These are phyloP conservation scores for Deilephila porcellus DNA, from an alignment of 2,888 invertebrate species.

Conservation along the genomic window DNA sequence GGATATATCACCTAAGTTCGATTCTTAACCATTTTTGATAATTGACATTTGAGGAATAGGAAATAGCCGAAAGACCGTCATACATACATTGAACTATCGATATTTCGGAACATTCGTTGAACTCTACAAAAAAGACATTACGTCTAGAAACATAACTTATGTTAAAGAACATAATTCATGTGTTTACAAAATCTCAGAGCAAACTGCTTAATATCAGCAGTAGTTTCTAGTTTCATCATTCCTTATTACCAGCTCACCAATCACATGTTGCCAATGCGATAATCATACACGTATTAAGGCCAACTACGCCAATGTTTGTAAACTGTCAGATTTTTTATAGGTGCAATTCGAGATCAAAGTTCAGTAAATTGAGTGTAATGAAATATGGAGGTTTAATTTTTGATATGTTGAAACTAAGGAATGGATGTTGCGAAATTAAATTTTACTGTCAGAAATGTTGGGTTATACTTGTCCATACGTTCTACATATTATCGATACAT, in stretches of 20 bases:
- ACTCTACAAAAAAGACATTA: constrained; percentile 8
- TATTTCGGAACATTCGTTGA: not conserved
- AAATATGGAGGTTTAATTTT: constrained; percentile 1
- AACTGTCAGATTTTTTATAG: constrained; percentile 4
- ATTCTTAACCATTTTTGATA: no score
- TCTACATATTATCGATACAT: no score
- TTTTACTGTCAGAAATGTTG: not conserved
- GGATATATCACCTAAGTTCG: no score
- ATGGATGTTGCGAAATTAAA: not conserved
- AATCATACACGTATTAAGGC: constrained; percentile 29
- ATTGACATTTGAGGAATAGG: no score
- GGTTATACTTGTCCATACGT: not conserved
- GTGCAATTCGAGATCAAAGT: constrained; percentile 17
- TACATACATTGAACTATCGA: not conserved
- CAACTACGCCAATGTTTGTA: constrained; percentile 26
- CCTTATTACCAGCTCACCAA: constrained; percentile 28
- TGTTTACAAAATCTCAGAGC: constrained; percentile 28
- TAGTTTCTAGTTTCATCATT: constrained; percentile 29
- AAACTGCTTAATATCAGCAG: constrained; percentile 24
- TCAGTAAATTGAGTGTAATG: constrained; percentile 7
- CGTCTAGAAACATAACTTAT: constrained; percentile 9
- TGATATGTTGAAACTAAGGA: constrained; percentile 3
- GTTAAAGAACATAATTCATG: constrained; percentile 7
- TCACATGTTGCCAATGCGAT: constrained; percentile 31
- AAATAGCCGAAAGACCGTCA: no score